Percentiles rank a stretch among this genome's conserved stretches.
Evolutionary conservation across 2,113 vertebrate genomes (phyloP).

Genomic region (Odocoileus virginianus): DNA sequence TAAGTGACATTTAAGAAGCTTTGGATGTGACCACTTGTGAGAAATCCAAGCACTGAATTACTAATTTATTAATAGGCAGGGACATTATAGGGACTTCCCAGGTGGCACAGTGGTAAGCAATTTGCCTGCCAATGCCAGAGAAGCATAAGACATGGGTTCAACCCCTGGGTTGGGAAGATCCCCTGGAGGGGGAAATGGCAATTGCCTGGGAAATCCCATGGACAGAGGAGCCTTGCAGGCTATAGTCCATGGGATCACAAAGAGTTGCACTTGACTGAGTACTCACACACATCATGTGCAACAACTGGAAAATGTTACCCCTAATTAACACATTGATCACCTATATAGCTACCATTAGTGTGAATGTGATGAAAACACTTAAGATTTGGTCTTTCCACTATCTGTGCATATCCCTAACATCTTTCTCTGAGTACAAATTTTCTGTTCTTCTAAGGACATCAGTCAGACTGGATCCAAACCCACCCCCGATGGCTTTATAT

Average conservation of each 20-base stretch:
- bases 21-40: not conserved
- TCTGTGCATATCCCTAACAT: no score
- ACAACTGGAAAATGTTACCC: not conserved
- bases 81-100: not conserved
- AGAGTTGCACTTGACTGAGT: not conserved
- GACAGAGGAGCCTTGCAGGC: not conserved
- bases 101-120: not conserved
- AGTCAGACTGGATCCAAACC: not conserved
- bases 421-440: not conserved
- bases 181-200: not conserved
- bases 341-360: not conserved
- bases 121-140: not conserved
- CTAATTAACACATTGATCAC: not conserved
- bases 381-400: not conserved
- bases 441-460: not conserved
- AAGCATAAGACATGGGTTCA: fast-evolving
- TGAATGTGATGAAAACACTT: not conserved
- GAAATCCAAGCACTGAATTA: not conserved
- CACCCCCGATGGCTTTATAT: not conserved
- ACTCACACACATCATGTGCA: not conserved
- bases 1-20: not conserved
- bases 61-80: not conserved
- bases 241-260: not conserved
- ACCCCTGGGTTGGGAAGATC: not conserved
- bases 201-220: not conserved